Conservation (phyloP, 2,888 invertebrate genomes). For the Meiosimyza platycephala region DNA sequence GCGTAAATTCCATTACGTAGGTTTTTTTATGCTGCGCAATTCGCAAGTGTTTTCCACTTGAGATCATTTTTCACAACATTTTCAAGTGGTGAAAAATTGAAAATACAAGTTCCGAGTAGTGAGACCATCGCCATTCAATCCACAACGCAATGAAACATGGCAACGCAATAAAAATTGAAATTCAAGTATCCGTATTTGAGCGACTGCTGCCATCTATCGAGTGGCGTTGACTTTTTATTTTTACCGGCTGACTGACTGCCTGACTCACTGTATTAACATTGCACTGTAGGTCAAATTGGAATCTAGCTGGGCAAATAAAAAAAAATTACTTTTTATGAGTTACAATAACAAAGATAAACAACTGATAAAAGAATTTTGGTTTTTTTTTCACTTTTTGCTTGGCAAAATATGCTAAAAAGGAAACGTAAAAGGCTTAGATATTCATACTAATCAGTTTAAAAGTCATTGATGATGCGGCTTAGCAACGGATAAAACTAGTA, state of each 20-base stretch:
- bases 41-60: constrained; percentile 47
- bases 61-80: constrained; percentile 40
- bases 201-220: neutral
- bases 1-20: constrained; percentile 46
- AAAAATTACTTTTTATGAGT: too few species aligned
- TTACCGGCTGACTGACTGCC: neutral
- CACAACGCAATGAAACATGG: constrained; percentile 16
- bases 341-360: too few species aligned
- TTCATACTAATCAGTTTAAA: too few species aligned
- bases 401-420: too few species aligned
- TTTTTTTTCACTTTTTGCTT: too few species aligned
- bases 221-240: constrained; percentile 4
- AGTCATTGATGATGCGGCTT: too few species aligned
- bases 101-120: constrained; percentile 4
- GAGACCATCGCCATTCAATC: neutral
- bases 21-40: constrained; percentile 37
- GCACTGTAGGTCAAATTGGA: neutral
- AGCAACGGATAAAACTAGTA: too few species aligned
- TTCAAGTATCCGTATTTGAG: constrained; percentile 22
- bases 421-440: too few species aligned
- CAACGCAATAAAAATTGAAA: constrained; percentile 20
- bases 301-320: too few species aligned
- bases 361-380: too few species aligned
- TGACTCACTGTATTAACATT: constrained; percentile 4
- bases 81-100: constrained; percentile 30